Evolutionary conservation across 2,888 invertebrate genomes (phyloP).

Genomic region (Tuta absoluta): DNA sequence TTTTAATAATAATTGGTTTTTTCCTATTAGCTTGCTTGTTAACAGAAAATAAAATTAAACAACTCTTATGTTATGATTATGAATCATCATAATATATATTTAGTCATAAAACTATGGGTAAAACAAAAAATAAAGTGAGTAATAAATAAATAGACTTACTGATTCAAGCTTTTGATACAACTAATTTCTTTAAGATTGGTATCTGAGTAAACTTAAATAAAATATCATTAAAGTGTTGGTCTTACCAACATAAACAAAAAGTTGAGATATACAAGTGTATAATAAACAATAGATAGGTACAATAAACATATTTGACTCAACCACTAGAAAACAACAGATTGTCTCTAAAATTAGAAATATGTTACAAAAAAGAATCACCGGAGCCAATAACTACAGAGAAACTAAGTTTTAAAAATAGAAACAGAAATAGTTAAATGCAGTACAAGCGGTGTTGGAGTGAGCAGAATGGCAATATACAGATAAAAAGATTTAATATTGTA

Average conservation of each 20-base stretch:
- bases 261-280: not conserved
- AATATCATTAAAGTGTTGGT: constrained; percentile 6
- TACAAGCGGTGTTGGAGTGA: constrained; percentile 2
- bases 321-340: constrained; percentile 22
- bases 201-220: not conserved
- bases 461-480: constrained; percentile 1
- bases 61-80: not conserved
- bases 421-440: constrained; percentile 30
- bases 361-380: not conserved
- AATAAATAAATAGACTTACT: not conserved
- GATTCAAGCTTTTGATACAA: not conserved
- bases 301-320: too few species aligned
- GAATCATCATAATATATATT: not conserved
- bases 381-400: constrained; percentile 12
- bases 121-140: not conserved
- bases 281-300: not conserved
- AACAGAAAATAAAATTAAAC: constrained; percentile 3
- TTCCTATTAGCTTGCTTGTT: not conserved
- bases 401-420: constrained; percentile 18
- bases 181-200: not conserved
- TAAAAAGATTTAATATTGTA: constrained; percentile 2
- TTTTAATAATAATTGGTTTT: not conserved
- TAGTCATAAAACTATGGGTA: not conserved
- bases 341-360: constrained; percentile 13
- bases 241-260: constrained; percentile 9